Base-by-base conservation (phyloP, 2,888 invertebrate genomes). In the Limnephilus lunatus region DNA sequence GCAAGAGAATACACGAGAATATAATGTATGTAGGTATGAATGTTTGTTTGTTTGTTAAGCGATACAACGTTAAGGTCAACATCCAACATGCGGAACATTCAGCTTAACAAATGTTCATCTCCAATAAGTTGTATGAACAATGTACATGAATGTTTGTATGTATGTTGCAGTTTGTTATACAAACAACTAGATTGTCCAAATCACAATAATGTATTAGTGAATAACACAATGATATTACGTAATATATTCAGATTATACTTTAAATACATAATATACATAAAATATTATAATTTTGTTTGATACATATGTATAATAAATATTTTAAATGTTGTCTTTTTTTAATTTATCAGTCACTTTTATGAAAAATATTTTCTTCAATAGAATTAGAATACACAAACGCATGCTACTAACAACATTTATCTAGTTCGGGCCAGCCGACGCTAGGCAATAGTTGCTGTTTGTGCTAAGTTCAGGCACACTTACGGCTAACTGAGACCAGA, bases 301-400 rank as follows among this genome's bases (percentile, higher is more conserved):
- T 93, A 92, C 90, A 91, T 92, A 92, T 87, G 87, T 92, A 93
- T 92, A 92, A 93, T 93, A 93, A 92, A 93, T 93, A 93, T 92
- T 92, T 92, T 86, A 93, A 93, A 92, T 92, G 87, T 88, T 92
- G 85, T 93, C 90, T 92, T 90, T 91, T 89, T 90, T 90, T 90
- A 92, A 92, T 92, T 92, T 93, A 93, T 93, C 93, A 93, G 93
- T 93, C 93, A 93, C 93, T 93, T 93, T 93, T 93, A 93, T 53
- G 93, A 93, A 93, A 93, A 93, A 93, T 93, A 93, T 90, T 92
- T 92, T 93, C 89, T 93, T 93, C 91, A 93, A 93, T 93, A 93
- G 93, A 93, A 92, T 92, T 93, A 93, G 92, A 90, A 86, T 90
- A 92, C 81, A 92, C 90, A 92, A 93, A 93, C 93, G 91, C 92